These are phyloP conservation scores for Sthenelais limicola DNA, from an alignment of 2,888 invertebrate genomes.

Conservation along the genomic window DNA sequence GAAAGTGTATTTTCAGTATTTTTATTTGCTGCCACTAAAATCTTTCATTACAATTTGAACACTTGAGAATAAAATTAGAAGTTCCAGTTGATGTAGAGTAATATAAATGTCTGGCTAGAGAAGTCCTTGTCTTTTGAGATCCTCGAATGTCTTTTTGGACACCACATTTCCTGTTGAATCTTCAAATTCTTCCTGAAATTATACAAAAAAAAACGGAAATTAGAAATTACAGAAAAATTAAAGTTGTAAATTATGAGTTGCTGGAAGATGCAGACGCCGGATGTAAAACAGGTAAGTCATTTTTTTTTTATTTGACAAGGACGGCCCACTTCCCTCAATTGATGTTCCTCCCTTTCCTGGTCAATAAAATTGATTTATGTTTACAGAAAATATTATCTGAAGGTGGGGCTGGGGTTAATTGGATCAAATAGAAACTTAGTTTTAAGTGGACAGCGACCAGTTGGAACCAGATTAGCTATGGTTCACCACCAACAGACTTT, in stretches of 20 bases:
- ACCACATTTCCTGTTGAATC: slow-evolving; percentile 99
- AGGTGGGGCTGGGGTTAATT: too few species aligned
- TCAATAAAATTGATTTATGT: too few species aligned
- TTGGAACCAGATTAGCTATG: too few species aligned
- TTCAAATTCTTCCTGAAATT: slow-evolving; percentile 94
- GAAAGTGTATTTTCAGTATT: neutral
- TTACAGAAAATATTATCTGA: too few species aligned
- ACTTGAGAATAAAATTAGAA: too few species aligned
- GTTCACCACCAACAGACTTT: too few species aligned
- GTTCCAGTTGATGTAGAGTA: too few species aligned
- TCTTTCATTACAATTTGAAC: neutral
- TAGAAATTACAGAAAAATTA: neutral
- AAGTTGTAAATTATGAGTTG: slow-evolving; percentile 8
- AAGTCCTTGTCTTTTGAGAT: slow-evolving; percentile 97
- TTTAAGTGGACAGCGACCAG: too few species aligned
- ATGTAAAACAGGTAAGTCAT: slow-evolving; percentile 28
- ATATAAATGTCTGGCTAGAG: too few species aligned
- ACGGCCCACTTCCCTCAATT: neutral
- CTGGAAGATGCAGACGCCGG: too few species aligned
- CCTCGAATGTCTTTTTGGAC: slow-evolving; percentile 97
- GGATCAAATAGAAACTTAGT: too few species aligned
- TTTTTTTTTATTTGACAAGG: slow-evolving; percentile 9
- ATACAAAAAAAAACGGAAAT: slow-evolving; percentile 27
- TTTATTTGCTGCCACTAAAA: neutral
- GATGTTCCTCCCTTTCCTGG: neutral